A percentile compares a stretch with the other conserved stretches of the same genome.
These are phyloP conservation scores for Cololabis saira DNA, from an alignment of 2,113 vertebrate genomes.

Conservation along the genomic window DNA sequence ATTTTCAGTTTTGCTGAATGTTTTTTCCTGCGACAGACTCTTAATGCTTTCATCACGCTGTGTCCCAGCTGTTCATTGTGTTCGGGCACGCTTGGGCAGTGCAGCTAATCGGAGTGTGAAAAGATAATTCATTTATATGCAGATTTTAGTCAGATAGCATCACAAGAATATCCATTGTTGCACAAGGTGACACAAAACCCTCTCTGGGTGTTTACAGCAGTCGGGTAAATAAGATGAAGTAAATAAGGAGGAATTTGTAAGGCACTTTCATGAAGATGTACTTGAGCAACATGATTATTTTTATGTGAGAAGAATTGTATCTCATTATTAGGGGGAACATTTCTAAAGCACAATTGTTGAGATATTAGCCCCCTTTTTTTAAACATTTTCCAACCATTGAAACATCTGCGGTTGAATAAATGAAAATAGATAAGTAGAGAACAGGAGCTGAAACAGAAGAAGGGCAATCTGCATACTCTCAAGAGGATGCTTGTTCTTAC, in stretches of 20 bases:
- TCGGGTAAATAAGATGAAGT: neutral
- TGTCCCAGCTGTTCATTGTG: conserved; percentile 44
- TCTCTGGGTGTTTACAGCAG: neutral
- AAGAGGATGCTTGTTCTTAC: neutral
- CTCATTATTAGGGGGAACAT: too few species aligned
- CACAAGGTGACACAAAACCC: conserved; percentile 19
- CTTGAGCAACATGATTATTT: neutral
- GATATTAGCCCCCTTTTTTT: too few species aligned
- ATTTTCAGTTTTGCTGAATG: conserved; percentile 35
- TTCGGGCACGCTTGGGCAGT: conserved; percentile 3
- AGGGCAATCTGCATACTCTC: neutral
- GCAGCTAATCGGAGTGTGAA: conserved; percentile 33
- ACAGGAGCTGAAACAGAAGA: neutral
- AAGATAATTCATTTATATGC: conserved; percentile 22
- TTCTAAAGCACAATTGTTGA: too few species aligned
- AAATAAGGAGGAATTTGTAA: conserved; percentile 3
- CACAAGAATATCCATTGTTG: conserved; percentile 12
- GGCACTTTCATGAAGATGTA: neutral
- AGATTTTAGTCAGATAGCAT: conserved; percentile 30
- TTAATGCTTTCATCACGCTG: conserved; percentile 30
- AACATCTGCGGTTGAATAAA: conserved; percentile 4
- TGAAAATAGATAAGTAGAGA: neutral
- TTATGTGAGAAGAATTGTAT: neutral
- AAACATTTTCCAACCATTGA: neutral
- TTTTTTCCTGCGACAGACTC: conserved; percentile 30